phyloP scores from a whole-genome alignment of 1,140 invertebrate genomes.

The Orchestia grillus region DNA sequence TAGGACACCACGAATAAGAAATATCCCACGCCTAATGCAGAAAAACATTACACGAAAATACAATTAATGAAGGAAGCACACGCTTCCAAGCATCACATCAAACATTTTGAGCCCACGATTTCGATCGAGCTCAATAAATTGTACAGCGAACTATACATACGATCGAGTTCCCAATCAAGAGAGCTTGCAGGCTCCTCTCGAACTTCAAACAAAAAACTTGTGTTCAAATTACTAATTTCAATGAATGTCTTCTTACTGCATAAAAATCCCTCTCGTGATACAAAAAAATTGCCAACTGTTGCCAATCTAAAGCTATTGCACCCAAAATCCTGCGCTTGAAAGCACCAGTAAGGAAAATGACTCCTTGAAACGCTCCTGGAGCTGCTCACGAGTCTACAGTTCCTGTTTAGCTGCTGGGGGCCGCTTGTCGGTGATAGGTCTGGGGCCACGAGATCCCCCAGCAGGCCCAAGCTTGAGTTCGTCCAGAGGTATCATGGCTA shows the following conservation, averaged over 20 bases:
- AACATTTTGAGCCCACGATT: neutral
- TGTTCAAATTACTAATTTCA: neutral
- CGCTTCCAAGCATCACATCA: neutral
- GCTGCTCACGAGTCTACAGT: neutral
- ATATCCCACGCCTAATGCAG: neutral
- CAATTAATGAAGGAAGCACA: neutral
- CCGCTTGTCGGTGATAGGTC: neutral
- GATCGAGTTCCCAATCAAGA: no score
- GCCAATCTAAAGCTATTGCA: neutral
- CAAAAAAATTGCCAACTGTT: neutral
- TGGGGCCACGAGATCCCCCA: neutral
- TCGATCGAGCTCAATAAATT: neutral
- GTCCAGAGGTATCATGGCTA: conserved; percentile 23
- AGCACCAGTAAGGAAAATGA: neutral
- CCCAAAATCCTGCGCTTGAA: neutral
- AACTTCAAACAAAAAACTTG: no score
- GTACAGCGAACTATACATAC: no score
- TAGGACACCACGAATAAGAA: neutral
- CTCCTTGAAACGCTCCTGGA: neutral
- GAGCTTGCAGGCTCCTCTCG: no score
- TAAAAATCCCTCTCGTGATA: neutral
- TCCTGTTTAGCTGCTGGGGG: neutral
- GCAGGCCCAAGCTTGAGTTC: neutral
- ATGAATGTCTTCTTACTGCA: no score
- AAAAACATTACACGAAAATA: neutral